Evolutionary conservation across 1,140 invertebrate genomes (phyloP).

Genomic region (Ceratina australensis): DNA sequence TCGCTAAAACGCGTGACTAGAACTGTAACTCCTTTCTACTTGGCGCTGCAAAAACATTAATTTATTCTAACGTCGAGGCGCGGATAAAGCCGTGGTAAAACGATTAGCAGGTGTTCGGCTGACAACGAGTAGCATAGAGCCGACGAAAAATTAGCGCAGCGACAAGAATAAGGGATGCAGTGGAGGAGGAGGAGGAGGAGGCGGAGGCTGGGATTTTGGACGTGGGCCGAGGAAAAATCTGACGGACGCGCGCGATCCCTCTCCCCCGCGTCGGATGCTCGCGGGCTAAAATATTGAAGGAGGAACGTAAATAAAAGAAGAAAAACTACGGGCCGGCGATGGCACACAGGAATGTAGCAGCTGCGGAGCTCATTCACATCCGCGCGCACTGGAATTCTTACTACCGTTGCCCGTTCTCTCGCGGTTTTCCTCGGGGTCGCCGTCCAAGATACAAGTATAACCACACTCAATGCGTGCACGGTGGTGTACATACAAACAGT

Average conservation of each 20-base stretch:
- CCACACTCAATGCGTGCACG: constrained; percentile 64
- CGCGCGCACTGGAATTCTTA: constrained; percentile 75
- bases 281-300: constrained; percentile 56
- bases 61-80: too few relatives aligned
- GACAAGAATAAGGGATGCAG: background rate
- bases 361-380: constrained; percentile 78
- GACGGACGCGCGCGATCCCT: background rate
- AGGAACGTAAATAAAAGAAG: constrained; percentile 59
- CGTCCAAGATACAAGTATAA: constrained; percentile 75
- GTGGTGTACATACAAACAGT: constrained; percentile 25
- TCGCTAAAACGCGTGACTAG: background rate
- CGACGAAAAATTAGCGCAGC: constrained; percentile 40
- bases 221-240: constrained; percentile 44
- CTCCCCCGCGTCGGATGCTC: background rate
- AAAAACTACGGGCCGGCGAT: constrained; percentile 71
- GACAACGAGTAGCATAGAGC: background rate
- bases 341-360: constrained; percentile 76
- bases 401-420: constrained; percentile 66
- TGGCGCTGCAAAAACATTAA: background rate
- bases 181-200: too few relatives aligned
- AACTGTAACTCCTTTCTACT: background rate
- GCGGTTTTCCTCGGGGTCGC: constrained; percentile 65
- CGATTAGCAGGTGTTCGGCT: background rate
- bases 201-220: too few relatives aligned
- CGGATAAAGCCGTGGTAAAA: background rate